Base-by-base conservation (phyloP, 2,888 invertebrate genomes). In the Myopa tessellatipennis region DNA sequence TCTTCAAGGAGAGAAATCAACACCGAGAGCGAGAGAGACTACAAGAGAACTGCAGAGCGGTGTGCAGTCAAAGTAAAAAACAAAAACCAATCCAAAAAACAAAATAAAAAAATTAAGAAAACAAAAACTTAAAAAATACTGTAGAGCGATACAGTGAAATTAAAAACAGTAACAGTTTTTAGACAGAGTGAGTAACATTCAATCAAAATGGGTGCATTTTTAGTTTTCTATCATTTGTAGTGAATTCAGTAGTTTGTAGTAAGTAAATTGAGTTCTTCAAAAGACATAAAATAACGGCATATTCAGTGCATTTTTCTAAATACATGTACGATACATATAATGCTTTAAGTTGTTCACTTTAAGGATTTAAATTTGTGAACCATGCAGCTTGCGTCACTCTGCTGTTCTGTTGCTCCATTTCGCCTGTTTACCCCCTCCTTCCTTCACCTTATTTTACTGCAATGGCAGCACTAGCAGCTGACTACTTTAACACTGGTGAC, bases 131-230 rank as follows among this genome's bases (percentile, higher is more conserved):
- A 16, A 55, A 36, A 69, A 68, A 50, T 63, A n/a, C 38, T 55
- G 55, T 72, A 78, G 14, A 55, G 5, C 10, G 10, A 65, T 34
- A 65, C 4, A 38, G 34, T 26, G 26, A 26, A 26, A 26, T 26
- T 5, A 65, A 26, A 38, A 65, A 65, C 7, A 65, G 16, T 34
- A 18, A 65, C 34, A 61, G 8, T 10, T 65, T 65, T 34, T 61
- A 26, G 18, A 52, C 79, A 80, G 80, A 81, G 82, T 82, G 78
- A 79, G 79, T 79, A 78, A 73, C 50, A 76, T 26, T 26, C 26
- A 77, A 72, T 34, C 70, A 76, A 76, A 82, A 60, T 58, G 58
- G 67, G 52, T 52, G 14, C 38, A 40, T 40, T 40, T 75, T 68
- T 8, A 45, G 40, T 69, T 68, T 26, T 75, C 18, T 72, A 67